A percentile compares a stretch with the other conserved stretches of the same genome.
Conservation (phyloP, 2,888 invertebrate species). For the Lagria hirta region DNA sequence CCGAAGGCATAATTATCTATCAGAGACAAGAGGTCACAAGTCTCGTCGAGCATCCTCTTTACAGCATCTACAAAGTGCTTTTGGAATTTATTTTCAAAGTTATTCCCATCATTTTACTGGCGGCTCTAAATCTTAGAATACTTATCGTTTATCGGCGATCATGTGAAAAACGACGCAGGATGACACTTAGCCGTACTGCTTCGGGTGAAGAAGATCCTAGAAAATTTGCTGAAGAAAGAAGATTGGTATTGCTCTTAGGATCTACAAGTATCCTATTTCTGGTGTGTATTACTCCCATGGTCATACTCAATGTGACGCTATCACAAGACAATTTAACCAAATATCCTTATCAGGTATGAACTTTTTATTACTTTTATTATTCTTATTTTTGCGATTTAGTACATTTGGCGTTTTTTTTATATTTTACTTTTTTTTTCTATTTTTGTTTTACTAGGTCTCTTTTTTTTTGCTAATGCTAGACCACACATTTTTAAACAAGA, state of each 20-base stretch:
- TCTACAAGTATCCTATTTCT: constrained; percentile 69
- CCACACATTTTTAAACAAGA: too few species aligned
- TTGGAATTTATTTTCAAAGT: constrained; percentile 68
- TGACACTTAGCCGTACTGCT: constrained; percentile 63
- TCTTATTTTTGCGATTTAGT: too few species aligned
- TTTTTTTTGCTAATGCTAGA: too few species aligned
- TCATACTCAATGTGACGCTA: constrained; percentile 68
- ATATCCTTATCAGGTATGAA: constrained; percentile 65
- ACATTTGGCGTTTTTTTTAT: too few species aligned
- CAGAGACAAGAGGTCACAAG: constrained; percentile 52
- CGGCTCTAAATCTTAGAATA: constrained; percentile 66
- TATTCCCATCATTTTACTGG: constrained; percentile 66
- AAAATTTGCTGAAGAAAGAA: constrained; percentile 68
- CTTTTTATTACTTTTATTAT: too few species aligned
- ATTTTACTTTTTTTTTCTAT: too few species aligned
- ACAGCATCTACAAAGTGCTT: constrained; percentile 62
- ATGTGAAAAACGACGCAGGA: constrained; percentile 64
- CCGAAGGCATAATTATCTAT: constrained; percentile 60
- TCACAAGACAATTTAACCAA: constrained; percentile 63
- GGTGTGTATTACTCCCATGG: constrained; percentile 72
- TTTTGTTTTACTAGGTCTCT: too few species aligned
- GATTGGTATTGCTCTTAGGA: constrained; percentile 65
- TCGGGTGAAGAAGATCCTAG: constrained; percentile 65
- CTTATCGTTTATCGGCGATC: constrained; percentile 66
- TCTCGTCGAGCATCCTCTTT: constrained; percentile 47